These are phyloP conservation scores for Podargus strigoides DNA, from an alignment of 2,797 vertebrate species.

Conservation along the genomic window DNA sequence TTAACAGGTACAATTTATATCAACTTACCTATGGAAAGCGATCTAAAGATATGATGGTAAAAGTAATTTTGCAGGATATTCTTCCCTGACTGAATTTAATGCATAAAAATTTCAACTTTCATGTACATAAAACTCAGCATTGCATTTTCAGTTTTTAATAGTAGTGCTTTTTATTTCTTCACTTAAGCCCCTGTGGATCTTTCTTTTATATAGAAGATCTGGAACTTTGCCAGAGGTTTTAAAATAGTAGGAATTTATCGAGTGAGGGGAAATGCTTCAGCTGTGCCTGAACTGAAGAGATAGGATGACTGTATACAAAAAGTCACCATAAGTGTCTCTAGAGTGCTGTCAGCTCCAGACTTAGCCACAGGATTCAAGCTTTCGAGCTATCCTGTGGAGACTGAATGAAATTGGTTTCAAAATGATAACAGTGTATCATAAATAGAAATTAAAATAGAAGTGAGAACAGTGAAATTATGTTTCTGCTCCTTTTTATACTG, in stretches of 20 bases:
- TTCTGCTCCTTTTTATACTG: neutral
- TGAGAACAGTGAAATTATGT: neutral
- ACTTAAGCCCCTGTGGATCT: neutral
- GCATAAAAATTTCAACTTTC: neutral
- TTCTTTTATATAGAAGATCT: neutral
- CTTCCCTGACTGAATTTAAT: constrained; percentile 4
- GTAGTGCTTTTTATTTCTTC: neutral
- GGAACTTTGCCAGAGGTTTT: constrained; percentile 18
- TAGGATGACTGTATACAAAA: neutral
- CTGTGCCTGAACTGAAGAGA: constrained; percentile 23
- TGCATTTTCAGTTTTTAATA: constrained; percentile 24
- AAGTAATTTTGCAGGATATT: constrained; percentile 21
- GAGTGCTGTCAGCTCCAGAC: neutral
- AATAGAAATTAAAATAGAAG: neutral
- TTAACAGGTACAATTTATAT: neutral
- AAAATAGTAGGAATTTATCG: constrained; percentile 3
- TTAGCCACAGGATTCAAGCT: neutral
- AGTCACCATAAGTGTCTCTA: neutral
- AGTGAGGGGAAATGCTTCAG: constrained; percentile 7
- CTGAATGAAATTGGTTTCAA: neutral
- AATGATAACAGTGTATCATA: neutral
- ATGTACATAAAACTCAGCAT: neutral
- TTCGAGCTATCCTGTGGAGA: neutral
- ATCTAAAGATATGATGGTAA: neutral
- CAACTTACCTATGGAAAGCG: neutral